These are phyloP conservation scores for Chrysaora quinquecirrha DNA, from an alignment of 30 jellyfish, hydroid and myxozoan species.

Conservation along the genomic window DNA sequence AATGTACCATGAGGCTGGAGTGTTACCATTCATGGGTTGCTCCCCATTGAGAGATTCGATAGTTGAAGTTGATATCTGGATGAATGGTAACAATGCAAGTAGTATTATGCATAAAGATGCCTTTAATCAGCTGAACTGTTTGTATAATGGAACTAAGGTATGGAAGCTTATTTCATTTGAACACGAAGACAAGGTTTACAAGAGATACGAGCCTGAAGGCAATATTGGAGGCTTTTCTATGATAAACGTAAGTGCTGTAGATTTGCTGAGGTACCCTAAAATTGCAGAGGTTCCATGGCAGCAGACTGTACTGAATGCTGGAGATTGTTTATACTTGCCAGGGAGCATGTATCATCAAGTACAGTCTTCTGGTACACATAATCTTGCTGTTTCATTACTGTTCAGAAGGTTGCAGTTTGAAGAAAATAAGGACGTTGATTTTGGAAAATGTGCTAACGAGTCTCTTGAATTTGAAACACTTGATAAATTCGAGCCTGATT, in stretches of 20 bases:
- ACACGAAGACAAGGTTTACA: slow-evolving; percentile 42
- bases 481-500: slow-evolving; percentile 73
- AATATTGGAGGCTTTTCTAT: slow-evolving; percentile 77
- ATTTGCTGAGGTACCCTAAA: slow-evolving; percentile 48
- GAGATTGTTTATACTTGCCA: too few species aligned
- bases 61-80: slow-evolving; percentile 89
- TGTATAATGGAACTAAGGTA: slow-evolving; percentile 81
- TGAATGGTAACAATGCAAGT: slow-evolving; percentile 80
- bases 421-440: background rate
- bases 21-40: slow-evolving; percentile 68
- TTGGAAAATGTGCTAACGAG: slow-evolving; percentile 34
- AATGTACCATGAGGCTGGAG: slow-evolving; percentile 70
- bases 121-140: slow-evolving; percentile 76
- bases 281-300: slow-evolving; percentile 81
- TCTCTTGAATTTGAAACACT: slow-evolving; percentile 18
- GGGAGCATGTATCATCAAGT: slow-evolving; percentile 95
- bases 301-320: slow-evolving; percentile 64
- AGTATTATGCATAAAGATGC: too few species aligned
- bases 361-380: slow-evolving; percentile 71
- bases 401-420: slow-evolving; percentile 55
- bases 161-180: slow-evolving; percentile 78
- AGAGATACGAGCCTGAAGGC: slow-evolving; percentile 27
- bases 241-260: slow-evolving; percentile 74
- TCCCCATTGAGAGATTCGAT: slow-evolving; percentile 51
- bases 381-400: slow-evolving; percentile 79